phyloP scores from a whole-genome alignment of 2,888 invertebrate species.

The Gasteruption jaculator region DNA sequence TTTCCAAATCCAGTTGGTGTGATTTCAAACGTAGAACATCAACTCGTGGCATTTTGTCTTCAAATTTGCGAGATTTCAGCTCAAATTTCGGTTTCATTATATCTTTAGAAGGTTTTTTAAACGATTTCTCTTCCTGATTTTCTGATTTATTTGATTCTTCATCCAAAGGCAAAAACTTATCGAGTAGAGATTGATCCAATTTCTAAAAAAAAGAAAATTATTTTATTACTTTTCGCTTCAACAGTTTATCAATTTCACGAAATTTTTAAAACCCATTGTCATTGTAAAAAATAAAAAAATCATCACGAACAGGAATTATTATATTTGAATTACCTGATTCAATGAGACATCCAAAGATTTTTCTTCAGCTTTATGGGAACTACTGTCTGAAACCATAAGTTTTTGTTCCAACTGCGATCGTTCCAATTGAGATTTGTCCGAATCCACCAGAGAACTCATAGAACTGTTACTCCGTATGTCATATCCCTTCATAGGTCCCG shows the following conservation, averaged over 20 bases:
- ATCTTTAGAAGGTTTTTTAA: slow-evolving; percentile 3
- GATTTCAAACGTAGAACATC: slow-evolving; percentile 34
- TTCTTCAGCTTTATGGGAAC: slow-evolving; percentile 27
- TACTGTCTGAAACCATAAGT: slow-evolving; percentile 31
- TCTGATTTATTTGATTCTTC: slow-evolving; percentile 26
- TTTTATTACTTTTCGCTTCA: no score
- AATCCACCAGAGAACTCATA: slow-evolving; percentile 47
- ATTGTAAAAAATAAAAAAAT: no score
- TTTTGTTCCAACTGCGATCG: slow-evolving; percentile 38
- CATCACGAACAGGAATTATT: no score
- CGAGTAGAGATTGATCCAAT: slow-evolving; percentile 23
- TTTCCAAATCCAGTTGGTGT: slow-evolving; percentile 32
- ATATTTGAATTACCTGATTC: no score
- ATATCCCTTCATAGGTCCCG: slow-evolving; percentile 56
- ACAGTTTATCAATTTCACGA: slow-evolving; percentile 23
- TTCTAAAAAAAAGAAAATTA: slow-evolving; percentile 26
- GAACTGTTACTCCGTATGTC: slow-evolving; percentile 52
- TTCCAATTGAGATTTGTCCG: slow-evolving; percentile 47
- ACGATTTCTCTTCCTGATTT: slow-evolving; percentile 3
- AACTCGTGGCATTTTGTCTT: slow-evolving; percentile 45
- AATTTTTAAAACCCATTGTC: no score
- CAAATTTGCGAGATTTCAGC: slow-evolving; percentile 42
- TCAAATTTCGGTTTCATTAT: slow-evolving; percentile 36
- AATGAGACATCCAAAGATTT: no score
- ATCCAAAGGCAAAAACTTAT: slow-evolving; percentile 22